phyloP scores from a whole-genome alignment of 2,888 invertebrate species.

The Hirtodrosophila histrioides region DNA sequence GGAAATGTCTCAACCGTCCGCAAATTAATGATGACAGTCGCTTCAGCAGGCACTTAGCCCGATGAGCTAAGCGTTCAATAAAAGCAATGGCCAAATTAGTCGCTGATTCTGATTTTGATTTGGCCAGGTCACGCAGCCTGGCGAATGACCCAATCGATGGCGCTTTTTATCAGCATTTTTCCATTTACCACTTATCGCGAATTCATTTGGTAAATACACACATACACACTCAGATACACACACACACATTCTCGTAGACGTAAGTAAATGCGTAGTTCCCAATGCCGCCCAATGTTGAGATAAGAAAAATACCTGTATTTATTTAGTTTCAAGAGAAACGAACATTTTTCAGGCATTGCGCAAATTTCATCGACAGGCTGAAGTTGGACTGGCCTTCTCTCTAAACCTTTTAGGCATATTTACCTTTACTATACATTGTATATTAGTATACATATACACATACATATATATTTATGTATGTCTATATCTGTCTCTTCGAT shows the following conservation, averaged over 20 bases:
- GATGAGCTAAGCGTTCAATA: conserved; percentile 59
- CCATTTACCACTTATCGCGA: conserved; percentile 57
- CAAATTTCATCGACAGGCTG: conserved; percentile 7
- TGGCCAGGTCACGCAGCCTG: conserved; percentile 62
- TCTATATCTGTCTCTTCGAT: conserved; percentile 12
- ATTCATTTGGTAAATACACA: conserved; percentile 57
- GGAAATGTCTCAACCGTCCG: conserved; percentile 9
- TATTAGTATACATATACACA: neutral
- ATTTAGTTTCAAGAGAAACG: conserved; percentile 10
- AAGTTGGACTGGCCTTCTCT: neutral
- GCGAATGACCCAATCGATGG: conserved; percentile 41
- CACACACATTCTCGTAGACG: no score
- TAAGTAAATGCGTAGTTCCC: conserved; percentile 34
- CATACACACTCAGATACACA: conserved; percentile 11
- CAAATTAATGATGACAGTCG: conserved; percentile 28
- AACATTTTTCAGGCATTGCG: conserved; percentile 15
- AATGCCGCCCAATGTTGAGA: conserved; percentile 16
- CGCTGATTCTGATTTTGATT: conserved; percentile 45
- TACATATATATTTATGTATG: neutral
- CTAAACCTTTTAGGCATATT: conserved; percentile 21
- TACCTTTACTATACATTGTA: conserved; percentile 8
- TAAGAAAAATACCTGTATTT: conserved; percentile 26
- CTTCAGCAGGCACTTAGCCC: conserved; percentile 62
- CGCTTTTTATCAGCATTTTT: conserved; percentile 35
- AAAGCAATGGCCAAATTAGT: conserved; percentile 35